Conservation (phyloP, 2,113 vertebrate genomes). For the Bos taurus region ARS-UCD2.0 NC_037337.1:71371001-71371500, state of each 20-base stretch:
- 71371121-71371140: background rate
- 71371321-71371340: no score
- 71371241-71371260: no score
- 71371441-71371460: background rate
- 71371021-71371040: background rate
- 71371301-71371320: no score
- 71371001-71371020: background rate
- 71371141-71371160: background rate
- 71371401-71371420: no score
- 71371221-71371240: no score
- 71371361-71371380: no score
- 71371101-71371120: background rate
- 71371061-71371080: background rate
- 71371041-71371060: background rate
- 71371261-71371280: no score
- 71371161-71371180: background rate
- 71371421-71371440: background rate
- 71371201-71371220: no score
- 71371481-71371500: background rate
- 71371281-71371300: no score
- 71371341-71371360: no score
- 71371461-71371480: background rate
- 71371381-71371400: no score
- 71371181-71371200: no score
- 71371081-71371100: background rate